Conservation (phyloP, 2,797 vertebrate species). For the Zenarchopterus dispar region DNA sequence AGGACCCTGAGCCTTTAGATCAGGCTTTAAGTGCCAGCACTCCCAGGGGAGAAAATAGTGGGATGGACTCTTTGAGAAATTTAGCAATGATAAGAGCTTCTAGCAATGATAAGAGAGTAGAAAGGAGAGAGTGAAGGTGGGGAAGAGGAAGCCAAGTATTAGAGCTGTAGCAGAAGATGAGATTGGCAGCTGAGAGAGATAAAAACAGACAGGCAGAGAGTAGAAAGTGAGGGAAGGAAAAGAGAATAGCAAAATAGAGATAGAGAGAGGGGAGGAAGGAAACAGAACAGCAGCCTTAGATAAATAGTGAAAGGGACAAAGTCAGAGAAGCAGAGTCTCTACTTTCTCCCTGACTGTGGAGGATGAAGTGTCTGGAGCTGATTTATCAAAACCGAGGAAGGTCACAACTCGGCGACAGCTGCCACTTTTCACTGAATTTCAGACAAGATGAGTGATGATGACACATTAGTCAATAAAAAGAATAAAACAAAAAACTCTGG, state of each 20-base stretch:
- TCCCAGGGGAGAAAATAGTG: constrained; percentile 36
- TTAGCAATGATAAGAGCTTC: constrained; percentile 51
- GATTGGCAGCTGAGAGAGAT: constrained; percentile 64
- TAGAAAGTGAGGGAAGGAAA: constrained; percentile 29
- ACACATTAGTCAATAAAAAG: constrained; percentile 41
- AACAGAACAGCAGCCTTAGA: constrained; percentile 44
- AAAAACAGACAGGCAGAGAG: constrained; percentile 51
- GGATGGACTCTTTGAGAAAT: constrained; percentile 47
- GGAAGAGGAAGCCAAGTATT: constrained; percentile 41
- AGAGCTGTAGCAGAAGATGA: constrained; percentile 41
- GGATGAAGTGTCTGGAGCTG: constrained; percentile 37
- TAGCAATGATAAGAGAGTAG: constrained; percentile 16
- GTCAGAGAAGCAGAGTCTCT: constrained; percentile 17
- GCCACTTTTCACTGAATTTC: constrained; percentile 59
- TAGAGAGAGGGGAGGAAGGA: constrained; percentile 36
- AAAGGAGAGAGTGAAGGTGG: constrained; percentile 22
- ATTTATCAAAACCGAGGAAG: constrained; percentile 65
- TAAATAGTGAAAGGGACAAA: constrained; percentile 51
- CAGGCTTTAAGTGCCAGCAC: constrained; percentile 30
- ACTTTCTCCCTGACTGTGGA: constrained; percentile 12
- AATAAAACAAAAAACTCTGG: constrained; percentile 21
- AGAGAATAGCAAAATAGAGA: constrained; percentile 42
- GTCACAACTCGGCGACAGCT: constrained; percentile 54
- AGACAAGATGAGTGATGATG: constrained; percentile 36
- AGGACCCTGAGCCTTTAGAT: constrained; percentile 39